Evolutionary conservation across 1,140 invertebrate genomes (phyloP), one percentile per base, ranked within the genome.

Genomic region (Dendrolimus kikuchii): DNA sequence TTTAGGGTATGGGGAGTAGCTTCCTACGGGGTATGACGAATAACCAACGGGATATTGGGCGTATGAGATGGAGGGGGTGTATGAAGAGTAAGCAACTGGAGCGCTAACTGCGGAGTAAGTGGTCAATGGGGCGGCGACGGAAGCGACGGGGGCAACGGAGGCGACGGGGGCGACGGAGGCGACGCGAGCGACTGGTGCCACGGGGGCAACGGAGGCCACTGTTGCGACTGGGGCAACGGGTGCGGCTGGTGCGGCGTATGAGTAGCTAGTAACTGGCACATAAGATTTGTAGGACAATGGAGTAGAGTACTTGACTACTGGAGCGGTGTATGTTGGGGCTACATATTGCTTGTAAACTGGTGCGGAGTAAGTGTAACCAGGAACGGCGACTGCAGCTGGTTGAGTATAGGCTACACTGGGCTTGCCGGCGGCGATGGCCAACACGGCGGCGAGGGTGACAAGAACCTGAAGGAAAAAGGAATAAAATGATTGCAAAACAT

Each of bases 381-480:
- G 46, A 40, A 51, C 40, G 5, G 47, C 57, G 9, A 36, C 38
- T 9, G 7, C 48, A n/a, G 41, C 38, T 2, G 50, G 36, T 2
- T 50, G 39, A 39, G 38, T 40, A 47, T 56, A 53, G 47, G 40
- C 10, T 5, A 43, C 53, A 38, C 45, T 51, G 23, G 58, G 58
- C 39, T 55, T 44, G 9, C 51, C 60, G 9, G 52, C 55, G 8
- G 55, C 60, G 10, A 62, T n/a, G 5, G 51, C 60, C 23, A 62
- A 10, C 9, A 60, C 36, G 38, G 54, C 51, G 38, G 46, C 51
- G 40, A 58, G 56, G 53, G 50, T 44, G 37, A 62, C 39, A 41
- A 59, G 9, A 37, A 57, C 9, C 60, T 57, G 45, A 40, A 51
- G n/a, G n/a, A 57, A 10, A 38, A 48, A 9, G 38, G n/a, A 48